Percentiles rank a stretch among this genome's conserved stretches.
Evolutionary conservation across 1,140 invertebrate species (phyloP).

Genomic region (Drosophila ercepeae): DNA sequence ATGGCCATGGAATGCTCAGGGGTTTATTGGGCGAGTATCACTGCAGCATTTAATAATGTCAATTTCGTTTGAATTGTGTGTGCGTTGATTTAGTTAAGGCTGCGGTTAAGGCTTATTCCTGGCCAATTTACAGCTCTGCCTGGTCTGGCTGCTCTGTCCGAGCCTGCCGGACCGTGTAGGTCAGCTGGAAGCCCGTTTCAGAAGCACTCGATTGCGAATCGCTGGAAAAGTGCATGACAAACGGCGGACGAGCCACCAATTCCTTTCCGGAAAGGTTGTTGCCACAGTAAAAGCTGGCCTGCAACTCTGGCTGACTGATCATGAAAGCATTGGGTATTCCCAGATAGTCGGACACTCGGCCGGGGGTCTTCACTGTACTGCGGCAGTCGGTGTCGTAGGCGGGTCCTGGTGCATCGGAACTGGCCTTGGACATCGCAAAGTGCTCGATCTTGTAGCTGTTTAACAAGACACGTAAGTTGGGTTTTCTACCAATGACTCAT

Average conservation of each 20-base stretch:
- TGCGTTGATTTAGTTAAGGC: conserved; percentile 52
- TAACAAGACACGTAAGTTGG: background rate
- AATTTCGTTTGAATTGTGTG: conserved; percentile 44
- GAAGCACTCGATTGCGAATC: conserved; percentile 61
- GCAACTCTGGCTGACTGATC: conserved; percentile 38
- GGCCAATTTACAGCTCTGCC: conserved; percentile 42
- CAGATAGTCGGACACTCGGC: conserved; percentile 62
- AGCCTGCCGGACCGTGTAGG: conserved; percentile 47
- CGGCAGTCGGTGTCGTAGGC: conserved; percentile 68
- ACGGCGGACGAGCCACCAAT: conserved; percentile 56
- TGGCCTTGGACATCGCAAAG: conserved; percentile 58
- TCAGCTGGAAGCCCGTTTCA: conserved; percentile 69
- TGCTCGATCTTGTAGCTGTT: conserved; percentile 61
- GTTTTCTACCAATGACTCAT: background rate
- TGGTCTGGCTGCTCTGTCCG: background rate
- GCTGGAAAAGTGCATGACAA: conserved; percentile 65
- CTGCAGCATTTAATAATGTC: conserved; percentile 63
- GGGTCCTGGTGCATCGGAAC: conserved; percentile 29
- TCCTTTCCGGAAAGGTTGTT: conserved; percentile 39
- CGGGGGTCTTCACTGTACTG: conserved; percentile 55
- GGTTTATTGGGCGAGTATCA: conserved; percentile 24
- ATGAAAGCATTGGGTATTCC: conserved; percentile 60
- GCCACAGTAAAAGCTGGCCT: conserved; percentile 72
- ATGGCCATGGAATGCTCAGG: conserved; percentile 20
- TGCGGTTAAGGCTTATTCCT: conserved; percentile 20